A percentile compares a stretch with the other conserved stretches of the same genome.
Conservation (phyloP, 2,113 vertebrate genomes). For the Osmerus mordax region DNA sequence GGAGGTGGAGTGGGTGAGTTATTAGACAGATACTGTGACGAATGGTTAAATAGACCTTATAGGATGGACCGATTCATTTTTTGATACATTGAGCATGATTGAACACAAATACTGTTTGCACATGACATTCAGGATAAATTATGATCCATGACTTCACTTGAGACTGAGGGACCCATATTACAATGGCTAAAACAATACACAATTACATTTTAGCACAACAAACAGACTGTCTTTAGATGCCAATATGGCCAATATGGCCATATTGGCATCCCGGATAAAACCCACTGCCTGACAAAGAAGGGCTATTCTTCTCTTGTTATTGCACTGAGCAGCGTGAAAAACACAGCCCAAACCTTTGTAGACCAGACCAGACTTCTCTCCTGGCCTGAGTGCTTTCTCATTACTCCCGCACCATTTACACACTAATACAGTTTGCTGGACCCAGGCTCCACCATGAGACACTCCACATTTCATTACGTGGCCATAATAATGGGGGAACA, state of each 20-base stretch:
- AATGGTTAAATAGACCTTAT: constrained; percentile 28
- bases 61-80: constrained; percentile 21
- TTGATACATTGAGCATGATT: not conserved
- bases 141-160: not conserved
- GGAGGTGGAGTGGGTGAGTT: constrained; percentile 14
- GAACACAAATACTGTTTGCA: not conserved
- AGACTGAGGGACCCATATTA: constrained; percentile 7
- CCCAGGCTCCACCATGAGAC: constrained; percentile 62
- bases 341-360: constrained; percentile 12
- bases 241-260: constrained; percentile 7
- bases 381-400: constrained; percentile 68
- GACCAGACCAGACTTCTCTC: constrained; percentile 43
- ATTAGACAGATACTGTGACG: constrained; percentile 18
- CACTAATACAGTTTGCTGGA: constrained; percentile 73
- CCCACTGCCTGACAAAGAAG: constrained; percentile 1
- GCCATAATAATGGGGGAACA: constrained; percentile 61
- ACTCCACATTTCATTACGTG: constrained; percentile 78
- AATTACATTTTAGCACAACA: not conserved
- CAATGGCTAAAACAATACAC: not conserved
- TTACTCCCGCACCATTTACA: constrained; percentile 71
- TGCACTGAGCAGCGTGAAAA: constrained; percentile 20
- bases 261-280: constrained; percentile 2
- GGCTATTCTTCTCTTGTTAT: constrained; percentile 18
- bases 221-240: constrained; percentile 30
- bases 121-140: not conserved